These are phyloP conservation scores for Neomonachus schauinslandi DNA, from an alignment of 2,113 vertebrate species.

Conservation along the genomic window DNA sequence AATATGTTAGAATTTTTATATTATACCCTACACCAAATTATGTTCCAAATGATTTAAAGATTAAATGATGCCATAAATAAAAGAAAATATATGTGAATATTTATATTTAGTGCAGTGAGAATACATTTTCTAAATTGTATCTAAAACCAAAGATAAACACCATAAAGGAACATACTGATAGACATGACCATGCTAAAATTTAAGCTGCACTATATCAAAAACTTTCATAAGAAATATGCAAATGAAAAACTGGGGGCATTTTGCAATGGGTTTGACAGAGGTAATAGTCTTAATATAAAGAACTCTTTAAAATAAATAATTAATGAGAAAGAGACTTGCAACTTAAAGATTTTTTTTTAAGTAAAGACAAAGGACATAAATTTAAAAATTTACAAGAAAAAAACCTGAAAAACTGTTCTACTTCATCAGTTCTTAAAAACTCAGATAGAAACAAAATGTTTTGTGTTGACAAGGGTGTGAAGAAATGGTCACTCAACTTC, in stretches of 20 bases:
- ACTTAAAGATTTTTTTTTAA: slow-evolving; percentile 34
- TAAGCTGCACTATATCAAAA: slow-evolving; percentile 15
- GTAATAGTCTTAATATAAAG: not conserved
- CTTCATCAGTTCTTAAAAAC: slow-evolving; percentile 37
- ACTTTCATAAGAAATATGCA: not conserved
- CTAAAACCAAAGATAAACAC: slow-evolving; percentile 32
- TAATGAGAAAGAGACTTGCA: not conserved
- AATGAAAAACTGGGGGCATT: not conserved
- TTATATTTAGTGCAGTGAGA: slow-evolving; percentile 8
- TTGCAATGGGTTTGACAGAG: not conserved
- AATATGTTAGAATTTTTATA: slow-evolving; percentile 26
- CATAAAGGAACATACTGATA: not conserved
- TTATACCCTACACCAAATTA: not conserved
- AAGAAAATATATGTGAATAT: slow-evolving; percentile 64
- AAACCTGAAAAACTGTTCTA: slow-evolving; percentile 2
- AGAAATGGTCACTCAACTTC: not conserved
- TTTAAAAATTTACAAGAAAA: not conserved
- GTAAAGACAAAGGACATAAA: not conserved
- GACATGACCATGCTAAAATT: slow-evolving; percentile 14
- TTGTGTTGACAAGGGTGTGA: not conserved
- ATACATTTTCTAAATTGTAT: slow-evolving; percentile 52
- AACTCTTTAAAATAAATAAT: slow-evolving; percentile 18
- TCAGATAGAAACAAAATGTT: not conserved
- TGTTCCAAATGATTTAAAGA: slow-evolving; percentile 56
- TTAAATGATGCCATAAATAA: slow-evolving; percentile 33